Percentiles rank a stretch among this genome's conserved stretches.
phyloP scores from a whole-genome alignment of 2,888 invertebrate genomes.

The Sarcophaga variegata region DNA sequence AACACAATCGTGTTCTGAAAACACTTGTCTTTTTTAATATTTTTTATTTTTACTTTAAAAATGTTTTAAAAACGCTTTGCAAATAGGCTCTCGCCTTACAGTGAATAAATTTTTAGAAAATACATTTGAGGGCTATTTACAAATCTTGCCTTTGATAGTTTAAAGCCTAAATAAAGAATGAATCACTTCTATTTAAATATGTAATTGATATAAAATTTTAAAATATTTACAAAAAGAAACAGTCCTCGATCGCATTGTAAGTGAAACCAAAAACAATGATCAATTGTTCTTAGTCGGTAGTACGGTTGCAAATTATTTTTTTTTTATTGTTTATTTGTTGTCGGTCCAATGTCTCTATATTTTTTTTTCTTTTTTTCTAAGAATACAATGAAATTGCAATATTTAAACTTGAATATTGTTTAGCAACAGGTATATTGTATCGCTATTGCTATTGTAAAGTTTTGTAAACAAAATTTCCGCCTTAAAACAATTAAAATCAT shows the following conservation, averaged over 20 bases:
- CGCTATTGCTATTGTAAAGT: slow-evolving; percentile 10
- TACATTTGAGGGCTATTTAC: too few relatives aligned
- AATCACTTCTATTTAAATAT: too few relatives aligned
- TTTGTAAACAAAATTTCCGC: slow-evolving; percentile 60
- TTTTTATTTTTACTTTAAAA: too few relatives aligned
- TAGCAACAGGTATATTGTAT: slow-evolving; percentile 7
- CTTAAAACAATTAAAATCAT: slow-evolving; percentile 47
- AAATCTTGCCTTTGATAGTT: too few relatives aligned
- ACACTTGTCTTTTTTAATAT: too few relatives aligned
- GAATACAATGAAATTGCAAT: slow-evolving; percentile 38
- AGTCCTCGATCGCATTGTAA: slow-evolving; percentile 11
- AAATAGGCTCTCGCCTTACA: too few relatives aligned
- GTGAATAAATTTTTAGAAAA: too few relatives aligned
- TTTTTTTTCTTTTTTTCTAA: not conserved
- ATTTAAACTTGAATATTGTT: not conserved
- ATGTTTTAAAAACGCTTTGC: too few relatives aligned
- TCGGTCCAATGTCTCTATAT: not conserved
- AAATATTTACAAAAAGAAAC: not conserved
- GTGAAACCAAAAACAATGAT: slow-evolving; percentile 10
- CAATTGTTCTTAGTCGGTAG: slow-evolving; percentile 18
- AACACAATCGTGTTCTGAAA: too few relatives aligned
- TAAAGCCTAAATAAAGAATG: too few relatives aligned
- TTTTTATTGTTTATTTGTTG: slow-evolving; percentile 1
- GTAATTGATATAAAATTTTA: not conserved
- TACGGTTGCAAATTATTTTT: not conserved